Evolutionary conservation across 2,113 vertebrate species (phyloP), one percentile per base, ranked within the genome.

Genomic region (Donacobius atricapilla): DNA sequence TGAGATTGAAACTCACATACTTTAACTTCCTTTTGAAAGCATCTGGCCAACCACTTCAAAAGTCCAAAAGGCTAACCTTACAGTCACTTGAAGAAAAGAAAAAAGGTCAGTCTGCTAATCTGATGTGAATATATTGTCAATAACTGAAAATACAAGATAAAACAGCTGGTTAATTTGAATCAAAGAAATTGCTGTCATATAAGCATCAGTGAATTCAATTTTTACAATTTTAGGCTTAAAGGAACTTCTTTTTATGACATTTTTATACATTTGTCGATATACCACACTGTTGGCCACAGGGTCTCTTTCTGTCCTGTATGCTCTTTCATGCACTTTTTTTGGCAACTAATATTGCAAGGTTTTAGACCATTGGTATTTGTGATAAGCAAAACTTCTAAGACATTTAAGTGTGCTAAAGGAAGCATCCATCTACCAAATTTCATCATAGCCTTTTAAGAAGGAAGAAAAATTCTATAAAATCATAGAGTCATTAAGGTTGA

Each of bases 21-120:
- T 96, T 96, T 76, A 91, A 77, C 90, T 93, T 96, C 90, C 89
- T 97, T 97, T 97, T 97, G 93, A 97, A 96, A 89, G 87, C 78
- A 66, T 96, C 83, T 92, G 88, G 80, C 91, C 73, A 84, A 88
- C 70, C 83, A 95, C 85, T 96, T 97, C 86, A 96, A 96, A 96
- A 93, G 73, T 91, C 82, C 75, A 70, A 86, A 92, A 89, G 90
- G 71, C 66, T 96, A 89, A 92, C 60, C 73, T 95, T 94, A 51
- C n/a, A 77, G 68, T 80, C 87, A 64, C 65, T 94, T 89, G 48
- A 79, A 96, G 68, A 77, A 91, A 66, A 84, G 83, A 71, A 86
- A 71, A 94, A 87, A 93, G 27, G 69, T 83, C 84, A 79, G 1
- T 90, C 77, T 3, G 5, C 79, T 94, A 93, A 86, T 88, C 37